phyloP scores from a whole-genome alignment of 2,113 vertebrate genomes.

The Cebidichthys violaceus region DNA sequence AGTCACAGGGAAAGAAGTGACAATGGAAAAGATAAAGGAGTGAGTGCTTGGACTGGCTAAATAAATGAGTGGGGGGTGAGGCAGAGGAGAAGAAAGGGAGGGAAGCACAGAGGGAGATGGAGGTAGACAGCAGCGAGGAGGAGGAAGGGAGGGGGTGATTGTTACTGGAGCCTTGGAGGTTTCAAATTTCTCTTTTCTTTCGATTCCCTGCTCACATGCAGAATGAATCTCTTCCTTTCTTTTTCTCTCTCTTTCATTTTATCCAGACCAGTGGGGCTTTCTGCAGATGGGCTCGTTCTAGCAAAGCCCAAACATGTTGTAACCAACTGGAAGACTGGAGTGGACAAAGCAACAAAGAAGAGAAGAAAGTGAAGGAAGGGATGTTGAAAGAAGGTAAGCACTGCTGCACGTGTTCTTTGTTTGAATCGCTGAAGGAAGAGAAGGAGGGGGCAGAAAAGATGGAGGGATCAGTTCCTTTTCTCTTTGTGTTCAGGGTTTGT shows the following conservation, averaged over 20 bases:
- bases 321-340: conserved; percentile 32
- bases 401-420: conserved; percentile 22
- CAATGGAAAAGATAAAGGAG: neutral
- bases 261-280: conserved; percentile 20
- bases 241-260: conserved; percentile 34
- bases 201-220: conserved; percentile 48
- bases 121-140: conserved; percentile 29
- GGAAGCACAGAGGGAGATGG: conserved; percentile 17
- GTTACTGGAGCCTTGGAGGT: conserved; percentile 66
- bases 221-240: conserved; percentile 47
- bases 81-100: conserved; percentile 2
- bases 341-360: conserved; percentile 21
- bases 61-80: conserved; percentile 11
- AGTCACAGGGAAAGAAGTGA: neutral
- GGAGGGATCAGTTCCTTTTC: conserved; percentile 13
- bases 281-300: conserved; percentile 26
- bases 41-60: neutral
- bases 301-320: conserved; percentile 53
- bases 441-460: neutral
- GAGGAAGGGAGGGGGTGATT: conserved; percentile 45
- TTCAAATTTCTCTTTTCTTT: conserved; percentile 72
- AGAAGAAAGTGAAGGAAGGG: conserved; percentile 1
- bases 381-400: conserved; percentile 50
- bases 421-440: neutral
- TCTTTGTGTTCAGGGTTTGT: conserved; percentile 8